A percentile compares a stretch with the other conserved stretches of the same genome.
These are phyloP conservation scores for Heliothis subflexa DNA, from an alignment of 1,140 invertebrate genomes.

Conservation along the genomic window DNA sequence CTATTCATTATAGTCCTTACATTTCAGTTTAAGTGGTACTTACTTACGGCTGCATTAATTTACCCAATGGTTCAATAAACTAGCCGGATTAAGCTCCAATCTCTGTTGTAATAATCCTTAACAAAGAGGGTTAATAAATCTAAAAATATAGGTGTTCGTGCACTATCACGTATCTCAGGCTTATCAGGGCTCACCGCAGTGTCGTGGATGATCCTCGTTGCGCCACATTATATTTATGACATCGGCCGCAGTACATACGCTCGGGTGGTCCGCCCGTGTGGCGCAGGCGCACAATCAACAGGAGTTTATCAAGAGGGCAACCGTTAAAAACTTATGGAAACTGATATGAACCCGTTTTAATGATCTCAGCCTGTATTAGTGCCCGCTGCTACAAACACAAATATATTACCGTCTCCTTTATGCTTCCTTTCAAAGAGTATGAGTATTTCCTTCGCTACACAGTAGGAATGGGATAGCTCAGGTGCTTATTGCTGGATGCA, in stretches of 20 bases:
- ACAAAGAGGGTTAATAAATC: conserved; percentile 57
- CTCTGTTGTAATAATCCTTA: conserved; percentile 31
- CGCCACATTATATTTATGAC: conserved; percentile 80
- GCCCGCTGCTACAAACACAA: conserved; percentile 50
- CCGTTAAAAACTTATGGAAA: conserved; percentile 68
- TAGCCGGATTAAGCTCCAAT: conserved; percentile 14
- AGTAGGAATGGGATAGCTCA: too few species aligned
- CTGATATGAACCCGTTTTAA: conserved; percentile 63
- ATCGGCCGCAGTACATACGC: conserved; percentile 63
- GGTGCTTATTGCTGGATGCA: too few species aligned
- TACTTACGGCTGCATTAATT: background rate
- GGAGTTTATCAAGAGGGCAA: conserved; percentile 75
- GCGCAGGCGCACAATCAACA: conserved; percentile 64
- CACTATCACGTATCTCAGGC: conserved; percentile 53
- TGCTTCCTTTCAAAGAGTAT: background rate
- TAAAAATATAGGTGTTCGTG: conserved; percentile 39
- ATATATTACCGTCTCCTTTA: conserved; percentile 56
- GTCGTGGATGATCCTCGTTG: conserved; percentile 74
- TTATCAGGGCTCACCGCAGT: conserved; percentile 74
- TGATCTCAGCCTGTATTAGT: conserved; percentile 55
- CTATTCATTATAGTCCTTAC: conserved; percentile 12
- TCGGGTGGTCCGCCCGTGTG: conserved; percentile 76
- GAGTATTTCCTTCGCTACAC: too few species aligned
- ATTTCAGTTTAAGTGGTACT: background rate
- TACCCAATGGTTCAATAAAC: background rate